Conservation (phyloP, 2,888 invertebrate species). For the Saturnia pavonia region DNA sequence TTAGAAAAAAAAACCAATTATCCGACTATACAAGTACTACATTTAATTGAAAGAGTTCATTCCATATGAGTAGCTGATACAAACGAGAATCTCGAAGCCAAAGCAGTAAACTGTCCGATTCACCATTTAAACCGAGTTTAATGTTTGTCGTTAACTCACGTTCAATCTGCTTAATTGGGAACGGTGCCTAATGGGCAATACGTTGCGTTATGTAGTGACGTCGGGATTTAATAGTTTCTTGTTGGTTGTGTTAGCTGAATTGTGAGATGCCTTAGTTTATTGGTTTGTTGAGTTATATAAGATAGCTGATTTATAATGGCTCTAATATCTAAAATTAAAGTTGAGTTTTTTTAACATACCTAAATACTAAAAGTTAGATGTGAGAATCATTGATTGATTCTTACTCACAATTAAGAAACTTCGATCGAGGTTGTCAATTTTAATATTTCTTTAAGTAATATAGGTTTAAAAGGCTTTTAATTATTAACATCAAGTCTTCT, state of each 20-base stretch:
- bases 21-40: not conserved
- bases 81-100: constrained; percentile 60
- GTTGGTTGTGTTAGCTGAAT: constrained; percentile 25
- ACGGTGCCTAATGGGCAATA: constrained; percentile 62
- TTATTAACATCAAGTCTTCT: too few species aligned
- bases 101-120: constrained; percentile 72
- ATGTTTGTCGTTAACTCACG: constrained; percentile 65
- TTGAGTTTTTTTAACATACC: too few species aligned
- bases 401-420: too few species aligned
- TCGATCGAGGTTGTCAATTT: too few species aligned
- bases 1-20: not conserved
- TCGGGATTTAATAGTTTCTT: constrained; percentile 37
- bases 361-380: too few species aligned
- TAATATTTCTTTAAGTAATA: too few species aligned
- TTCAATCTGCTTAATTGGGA: constrained; percentile 79
- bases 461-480: too few species aligned
- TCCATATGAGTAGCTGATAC: constrained; percentile 22
- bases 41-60: not conserved
- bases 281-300: constrained; percentile 2
- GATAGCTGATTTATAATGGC: not conserved
- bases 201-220: constrained; percentile 41
- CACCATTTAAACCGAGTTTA: constrained; percentile 72
- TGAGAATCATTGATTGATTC: too few species aligned
- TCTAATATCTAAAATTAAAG: too few species aligned
- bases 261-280: constrained; percentile 21